A percentile compares a stretch with the other conserved stretches of the same genome.
phyloP scores from a whole-genome alignment of 2,113 vertebrate species.

The Spilogale gracilis region DNA sequence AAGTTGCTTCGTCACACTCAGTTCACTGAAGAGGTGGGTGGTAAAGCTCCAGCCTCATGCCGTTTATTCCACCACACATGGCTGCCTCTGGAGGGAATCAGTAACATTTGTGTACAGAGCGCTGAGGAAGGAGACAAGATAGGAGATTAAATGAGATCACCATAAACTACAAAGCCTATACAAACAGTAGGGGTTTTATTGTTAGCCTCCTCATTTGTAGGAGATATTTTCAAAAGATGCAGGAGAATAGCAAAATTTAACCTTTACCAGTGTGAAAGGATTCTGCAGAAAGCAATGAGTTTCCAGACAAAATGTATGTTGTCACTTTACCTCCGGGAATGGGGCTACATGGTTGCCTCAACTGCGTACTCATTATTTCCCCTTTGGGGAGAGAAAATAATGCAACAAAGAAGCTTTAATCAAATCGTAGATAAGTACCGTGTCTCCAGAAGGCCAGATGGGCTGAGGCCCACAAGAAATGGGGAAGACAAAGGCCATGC shows the following conservation, averaged over 20 bases:
- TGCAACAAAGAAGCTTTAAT: constrained; percentile 42
- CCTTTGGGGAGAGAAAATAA: constrained; percentile 47
- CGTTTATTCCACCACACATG: constrained; percentile 55
- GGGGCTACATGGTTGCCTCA: not conserved
- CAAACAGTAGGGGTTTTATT: constrained; percentile 73
- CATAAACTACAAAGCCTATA: constrained; percentile 65
- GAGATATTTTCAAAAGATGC: constrained; percentile 67
- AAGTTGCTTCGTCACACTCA: not conserved
- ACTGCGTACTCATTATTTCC: constrained; percentile 37
- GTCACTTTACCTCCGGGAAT: not conserved
- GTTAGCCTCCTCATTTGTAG: constrained; percentile 69
- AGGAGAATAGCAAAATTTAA: constrained; percentile 68
- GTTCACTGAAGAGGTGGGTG: constrained; percentile 18
- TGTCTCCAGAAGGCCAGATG: not conserved
- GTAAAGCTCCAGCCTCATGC: constrained; percentile 18
- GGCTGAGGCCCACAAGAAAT: constrained; percentile 24
- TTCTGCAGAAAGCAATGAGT: constrained; percentile 58
- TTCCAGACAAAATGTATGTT: constrained; percentile 36
- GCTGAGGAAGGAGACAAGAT: constrained; percentile 57
- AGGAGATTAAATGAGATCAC: constrained; percentile 71
- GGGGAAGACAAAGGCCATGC: constrained; percentile 9
- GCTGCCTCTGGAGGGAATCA: constrained; percentile 64
- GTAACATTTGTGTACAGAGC: constrained; percentile 75
- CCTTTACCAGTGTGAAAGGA: constrained; percentile 50
- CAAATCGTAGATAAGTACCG: constrained; percentile 23